phyloP scores from a whole-genome alignment of 2,797 vertebrate genomes.

The Anas georgica region DNA sequence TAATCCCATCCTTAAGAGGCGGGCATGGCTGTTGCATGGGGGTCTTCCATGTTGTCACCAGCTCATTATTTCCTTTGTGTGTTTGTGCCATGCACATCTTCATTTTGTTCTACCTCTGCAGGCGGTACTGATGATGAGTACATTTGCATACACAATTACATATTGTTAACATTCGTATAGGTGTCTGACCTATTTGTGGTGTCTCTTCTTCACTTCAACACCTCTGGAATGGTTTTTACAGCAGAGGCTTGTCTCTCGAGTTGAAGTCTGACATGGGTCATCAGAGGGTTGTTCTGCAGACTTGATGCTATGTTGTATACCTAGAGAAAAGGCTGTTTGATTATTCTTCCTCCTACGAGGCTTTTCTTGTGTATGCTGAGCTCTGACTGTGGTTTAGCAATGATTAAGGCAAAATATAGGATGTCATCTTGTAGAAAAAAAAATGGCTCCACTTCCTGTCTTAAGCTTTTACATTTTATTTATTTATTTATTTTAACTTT shows the following conservation, averaged over 20 bases:
- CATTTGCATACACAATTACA: background rate
- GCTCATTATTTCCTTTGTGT: background rate
- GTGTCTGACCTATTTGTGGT: background rate
- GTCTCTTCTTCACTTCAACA: conserved; percentile 4
- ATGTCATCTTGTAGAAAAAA: background rate
- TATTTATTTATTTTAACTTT: no score
- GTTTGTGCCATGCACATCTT: background rate
- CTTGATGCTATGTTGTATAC: background rate
- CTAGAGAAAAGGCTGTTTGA: background rate
- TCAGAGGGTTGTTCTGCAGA: background rate
- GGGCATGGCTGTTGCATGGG: background rate
- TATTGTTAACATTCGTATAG: background rate
- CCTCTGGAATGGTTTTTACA: conserved; percentile 55
- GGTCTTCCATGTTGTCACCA: rapidly evolving
- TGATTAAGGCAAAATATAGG: background rate
- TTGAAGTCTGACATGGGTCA: conserved; percentile 36
- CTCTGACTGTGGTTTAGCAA: background rate
- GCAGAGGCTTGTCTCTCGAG: conserved; percentile 35
- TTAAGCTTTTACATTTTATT: background rate
- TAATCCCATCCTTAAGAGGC: background rate
- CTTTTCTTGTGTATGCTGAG: background rate
- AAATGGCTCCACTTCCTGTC: background rate
- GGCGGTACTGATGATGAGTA: background rate
- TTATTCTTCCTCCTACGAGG: background rate
- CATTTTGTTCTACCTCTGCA: background rate